Evolutionary conservation across 1,140 invertebrate genomes (phyloP).

Genomic region (Hylaeus anthracinus): DNA sequence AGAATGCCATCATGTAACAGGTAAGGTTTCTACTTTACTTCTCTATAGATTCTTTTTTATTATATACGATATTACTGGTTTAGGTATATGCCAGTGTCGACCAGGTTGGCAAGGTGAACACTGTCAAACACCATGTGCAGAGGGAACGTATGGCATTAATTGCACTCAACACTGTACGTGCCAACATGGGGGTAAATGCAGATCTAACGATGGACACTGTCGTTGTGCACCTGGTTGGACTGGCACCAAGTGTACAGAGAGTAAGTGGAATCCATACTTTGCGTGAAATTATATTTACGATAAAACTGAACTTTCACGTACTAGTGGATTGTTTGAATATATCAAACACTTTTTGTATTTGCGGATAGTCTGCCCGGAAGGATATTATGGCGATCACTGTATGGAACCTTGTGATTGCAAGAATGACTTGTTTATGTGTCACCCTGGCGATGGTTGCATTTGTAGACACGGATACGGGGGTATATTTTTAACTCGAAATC

Average conservation of each 20-base stretch:
- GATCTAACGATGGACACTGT: conserved; percentile 91
- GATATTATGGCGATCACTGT: conserved; percentile 94
- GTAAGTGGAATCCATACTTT: conserved; percentile 77
- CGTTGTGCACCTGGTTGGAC: conserved; percentile 90
- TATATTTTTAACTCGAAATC: conserved; percentile 48
- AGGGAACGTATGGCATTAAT: conserved; percentile 92
- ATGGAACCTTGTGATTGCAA: conserved; percentile 90
- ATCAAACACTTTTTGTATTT: neutral
- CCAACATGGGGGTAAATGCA: conserved; percentile 88
- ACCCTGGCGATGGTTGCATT: conserved; percentile 89
- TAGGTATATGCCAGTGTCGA: conserved; percentile 90
- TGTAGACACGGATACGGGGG: conserved; percentile 90
- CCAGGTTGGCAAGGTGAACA: conserved; percentile 91
- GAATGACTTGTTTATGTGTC: conserved; percentile 88
- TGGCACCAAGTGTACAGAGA: conserved; percentile 89
- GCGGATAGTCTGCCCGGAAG: conserved; percentile 90
- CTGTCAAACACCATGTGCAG: conserved; percentile 90
- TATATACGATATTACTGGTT: conserved; percentile 2
- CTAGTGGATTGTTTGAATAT: neutral
- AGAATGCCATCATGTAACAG: conserved; percentile 93
- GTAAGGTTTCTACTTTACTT: conserved; percentile 75
- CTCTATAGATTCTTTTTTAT: conserved; percentile 17
- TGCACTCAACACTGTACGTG: conserved; percentile 94
- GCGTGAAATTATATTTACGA: neutral
- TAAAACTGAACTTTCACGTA: neutral